Evolutionary conservation across 1,140 invertebrate genomes (phyloP).

Genomic region (Drosophila ogumai): DNA sequence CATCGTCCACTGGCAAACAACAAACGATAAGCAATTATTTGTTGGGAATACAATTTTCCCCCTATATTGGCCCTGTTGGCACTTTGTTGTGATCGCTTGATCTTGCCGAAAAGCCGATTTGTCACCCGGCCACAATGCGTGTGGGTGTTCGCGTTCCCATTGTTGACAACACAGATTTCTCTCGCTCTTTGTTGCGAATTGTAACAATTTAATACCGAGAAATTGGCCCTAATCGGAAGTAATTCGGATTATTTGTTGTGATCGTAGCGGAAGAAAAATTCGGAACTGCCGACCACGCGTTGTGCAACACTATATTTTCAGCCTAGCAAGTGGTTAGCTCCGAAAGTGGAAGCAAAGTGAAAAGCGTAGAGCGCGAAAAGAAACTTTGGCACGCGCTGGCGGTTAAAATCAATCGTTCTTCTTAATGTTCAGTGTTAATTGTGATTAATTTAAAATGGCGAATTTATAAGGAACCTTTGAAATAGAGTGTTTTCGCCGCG

Average conservation of each 20-base stretch:
- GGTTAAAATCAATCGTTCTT: constrained; percentile 4
- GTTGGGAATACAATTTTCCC: constrained; percentile 54
- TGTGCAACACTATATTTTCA: constrained; percentile 22
- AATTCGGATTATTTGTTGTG: constrained; percentile 35
- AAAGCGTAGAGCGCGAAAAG: constrained; percentile 19
- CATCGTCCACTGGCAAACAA: constrained; percentile 46
- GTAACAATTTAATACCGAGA: constrained; percentile 74
- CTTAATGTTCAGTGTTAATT: constrained; percentile 46
- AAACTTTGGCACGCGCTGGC: constrained; percentile 48
- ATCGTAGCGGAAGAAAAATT: not conserved
- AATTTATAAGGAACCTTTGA: not conserved
- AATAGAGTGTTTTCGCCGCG: constrained; percentile 10
- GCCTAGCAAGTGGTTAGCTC: constrained; percentile 1
- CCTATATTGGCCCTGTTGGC: constrained; percentile 48
- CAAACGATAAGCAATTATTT: constrained; percentile 81
- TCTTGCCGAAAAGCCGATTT: constrained; percentile 68
- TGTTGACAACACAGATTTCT: constrained; percentile 46
- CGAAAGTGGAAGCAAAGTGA: not conserved
- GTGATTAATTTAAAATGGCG: constrained; percentile 29
- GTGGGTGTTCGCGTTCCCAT: constrained; percentile 66
- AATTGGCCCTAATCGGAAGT: constrained; percentile 65
- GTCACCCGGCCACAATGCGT: constrained; percentile 66
- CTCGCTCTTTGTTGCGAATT: constrained; percentile 30
- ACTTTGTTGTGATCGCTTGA: constrained; percentile 68
- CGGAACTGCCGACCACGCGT: not conserved